Percentiles rank a stretch among this genome's conserved stretches.
These are phyloP conservation scores for Amblyteles armatorius DNA, from an alignment of 2,888 invertebrate species.

Conservation along the genomic window DNA sequence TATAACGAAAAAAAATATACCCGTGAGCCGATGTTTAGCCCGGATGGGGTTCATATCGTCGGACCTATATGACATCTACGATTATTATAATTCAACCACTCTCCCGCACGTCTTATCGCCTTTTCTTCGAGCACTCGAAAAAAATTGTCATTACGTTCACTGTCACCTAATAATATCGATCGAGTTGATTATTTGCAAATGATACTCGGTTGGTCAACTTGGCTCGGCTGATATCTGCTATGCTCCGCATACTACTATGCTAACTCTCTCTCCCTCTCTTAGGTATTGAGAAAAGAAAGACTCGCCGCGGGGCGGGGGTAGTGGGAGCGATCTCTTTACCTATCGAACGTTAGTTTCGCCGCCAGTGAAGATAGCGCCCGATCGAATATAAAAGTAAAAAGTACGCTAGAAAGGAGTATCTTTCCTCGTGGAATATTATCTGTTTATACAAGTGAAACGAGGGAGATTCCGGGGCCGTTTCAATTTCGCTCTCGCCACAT, in stretches of 20 bases:
- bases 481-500: constrained; percentile 27
- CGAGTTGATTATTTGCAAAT: neutral
- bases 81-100: neutral
- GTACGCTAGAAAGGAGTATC: constrained; percentile 7
- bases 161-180: neutral
- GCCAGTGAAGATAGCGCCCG: neutral
- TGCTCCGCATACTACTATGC: neutral
- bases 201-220: neutral
- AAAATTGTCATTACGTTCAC: neutral
- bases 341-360: constrained; percentile 10
- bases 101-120: neutral
- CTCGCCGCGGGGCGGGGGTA: neutral
- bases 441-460: constrained; percentile 9
- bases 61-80: neutral
- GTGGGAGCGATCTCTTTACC: constrained; percentile 12
- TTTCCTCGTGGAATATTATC: neutral
- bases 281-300: neutral
- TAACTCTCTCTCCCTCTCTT: constrained; percentile 25
- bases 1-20: constrained; percentile 28
- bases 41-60: constrained; percentile 48
- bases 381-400: constrained; percentile 1
- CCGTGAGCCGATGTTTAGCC: constrained; percentile 7
- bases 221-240: constrained; percentile 11
- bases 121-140: neutral
- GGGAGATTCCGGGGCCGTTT: neutral